Base-by-base conservation (phyloP, 2,888 invertebrate species). In the Erebia epiphron region DNA sequence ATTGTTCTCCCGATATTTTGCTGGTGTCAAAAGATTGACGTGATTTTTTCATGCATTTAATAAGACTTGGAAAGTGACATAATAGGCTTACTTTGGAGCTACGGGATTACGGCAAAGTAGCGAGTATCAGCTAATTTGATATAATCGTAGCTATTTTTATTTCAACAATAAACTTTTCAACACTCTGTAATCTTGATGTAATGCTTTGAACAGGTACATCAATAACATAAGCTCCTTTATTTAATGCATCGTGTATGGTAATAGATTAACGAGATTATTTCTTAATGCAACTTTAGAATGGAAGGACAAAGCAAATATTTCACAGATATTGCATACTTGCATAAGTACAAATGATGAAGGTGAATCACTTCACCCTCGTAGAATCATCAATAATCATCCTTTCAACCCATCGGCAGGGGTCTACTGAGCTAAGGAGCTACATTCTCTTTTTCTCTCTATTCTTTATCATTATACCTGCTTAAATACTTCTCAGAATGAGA, bases 261-360 rank as follows among this genome's bases (percentile, higher is more conserved):
- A 70, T 70, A 56, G 46, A 70, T 60, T 70, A 67, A 65, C 61
- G 66, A 61, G 41, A 35, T 62, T 57, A 21, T 67, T 58, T 13
- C 52, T 58, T 60, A 67, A 58, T 67, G 49, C 58, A 67, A 50
- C 58, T 49, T 67, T 58, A 67, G 58, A 67, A 67, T 67, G 67
- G 60, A 67, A 67, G 67, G 58, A 58, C 67, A 67, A 43, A 57
- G 66, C 57, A 41, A 67, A 67, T 57, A 67, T 57, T 57, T 67
- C 26, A 60, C 18, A 60, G n/a, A 43, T 61, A 46, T 43, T 18
- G 21, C 43, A 4, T 61, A 10, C 18, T 21, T 14, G 10, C 14
- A 11, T 54, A 21, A 14, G 46, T 11, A 46, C 5, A 46, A 18
- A 5, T 49, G 13, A 62, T 46, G 46, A 62, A 2, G 14, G 26